Evolutionary conservation across 2,888 invertebrate species (phyloP), one percentile per base, ranked within the genome.

Genomic region (Amaurobius ferox): DNA sequence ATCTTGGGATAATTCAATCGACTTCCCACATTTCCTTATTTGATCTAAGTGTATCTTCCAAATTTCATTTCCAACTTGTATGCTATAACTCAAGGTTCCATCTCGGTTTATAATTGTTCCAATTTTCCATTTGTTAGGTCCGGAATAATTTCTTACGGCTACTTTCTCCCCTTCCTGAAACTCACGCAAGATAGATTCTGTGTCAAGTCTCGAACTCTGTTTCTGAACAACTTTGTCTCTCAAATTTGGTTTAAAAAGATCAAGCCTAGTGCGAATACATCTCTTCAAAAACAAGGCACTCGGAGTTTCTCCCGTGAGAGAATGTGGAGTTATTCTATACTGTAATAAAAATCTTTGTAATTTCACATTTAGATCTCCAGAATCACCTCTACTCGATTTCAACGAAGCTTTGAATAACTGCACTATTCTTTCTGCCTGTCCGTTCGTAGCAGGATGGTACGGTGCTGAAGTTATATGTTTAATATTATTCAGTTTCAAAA

Each of bases 341-440:
- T 73, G 62, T 73, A 73, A 73, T 73, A 73, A 73, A 73, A 73
- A 73, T 73, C 73, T 73, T 73, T 73, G 73, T 73, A 73, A 73
- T 73, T 73, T 73, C 73, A 73, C 73, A 73, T 73, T 73, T 73
- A 73, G 73, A 73, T 73, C 73, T 73, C 73, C 73, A 61, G 73
- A 73, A 73, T 73, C 73, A 73, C 73, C 61, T 73, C 73, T 73
- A 73, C 73, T 73, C 28, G 61, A 61, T 73, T 73, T 73, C 73
- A 73, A 73, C 73, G 73, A 73, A 73, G 73, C 73, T 73, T 73
- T 61, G 73, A 73, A 73, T 62, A 73, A 73, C 61, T 67, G 89
- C 11, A 90, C 90, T n/a, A 79, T 72, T 19, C 90, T 78, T 81
- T 90, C 89, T 30, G 90, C 89, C 76, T 88, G 88, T 23, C 90